Evolutionary conservation across 2,888 invertebrate genomes (phyloP), one percentile per base, ranked within the genome.

Genomic region (Melangyna quadrimaculata): DNA sequence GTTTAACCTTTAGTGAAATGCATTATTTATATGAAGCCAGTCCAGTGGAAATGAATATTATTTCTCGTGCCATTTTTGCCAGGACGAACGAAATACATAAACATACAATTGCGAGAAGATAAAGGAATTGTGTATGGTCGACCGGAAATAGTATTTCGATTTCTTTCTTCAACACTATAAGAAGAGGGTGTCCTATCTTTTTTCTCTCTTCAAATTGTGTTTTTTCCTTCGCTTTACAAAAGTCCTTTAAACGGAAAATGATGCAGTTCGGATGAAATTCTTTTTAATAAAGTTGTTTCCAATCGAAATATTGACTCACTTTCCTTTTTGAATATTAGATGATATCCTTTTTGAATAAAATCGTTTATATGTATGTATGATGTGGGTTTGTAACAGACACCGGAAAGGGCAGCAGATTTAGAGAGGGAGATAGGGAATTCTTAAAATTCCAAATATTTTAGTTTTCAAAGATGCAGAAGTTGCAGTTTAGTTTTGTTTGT

Each of bases 1-100:
- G 84, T 86, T 75, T 77, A 55, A 80, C 84, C 72, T 8, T n/a
- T 22, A 27, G 40, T 55, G 61, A 57, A 70, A 86, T 86, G 84
- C 84, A 86, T 86, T 86, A 86, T 86, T 86, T 80, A 83, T 83
- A 80, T 40, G 74, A 51, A 77, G 29, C 48, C 71, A 80, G 72
- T 80, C 29, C 55, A 67, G 51, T 83, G 57, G 79, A 75, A 83
- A 83, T 79, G 74, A 83, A 83, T 79, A 74, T 83, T 59, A 65
- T 69, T 32, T 29, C 37, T 40, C 9, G 10, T 27, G 17, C 40
- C 24, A 4, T 37, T 55, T 22, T 61, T 55, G 37, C 17, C 24
- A 74, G 45, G 29, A 17, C 9, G 17, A 29, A 55, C 8, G 17
- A 24, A 7, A 17, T 24, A 10, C 10, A 45, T 40, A n/a, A 4